These are phyloP conservation scores for Amphimedon queenslandica DNA, from an alignment of 37 sponge, comb jelly and placozoan species.

Conservation along the genomic window DNA sequence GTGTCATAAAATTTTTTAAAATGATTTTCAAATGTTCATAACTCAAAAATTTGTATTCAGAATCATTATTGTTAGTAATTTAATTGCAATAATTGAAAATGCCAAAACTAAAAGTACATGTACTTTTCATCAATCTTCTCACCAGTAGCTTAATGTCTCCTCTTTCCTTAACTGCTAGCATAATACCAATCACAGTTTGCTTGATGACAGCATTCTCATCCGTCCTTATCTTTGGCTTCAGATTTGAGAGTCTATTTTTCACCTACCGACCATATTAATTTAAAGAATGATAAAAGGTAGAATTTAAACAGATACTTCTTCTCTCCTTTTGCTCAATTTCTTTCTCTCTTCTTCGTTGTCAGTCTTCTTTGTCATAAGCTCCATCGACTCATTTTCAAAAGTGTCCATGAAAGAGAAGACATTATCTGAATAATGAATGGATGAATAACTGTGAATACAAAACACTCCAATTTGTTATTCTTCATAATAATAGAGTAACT, in stretches of 20 bases:
- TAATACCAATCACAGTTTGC: slow-evolving; percentile 60
- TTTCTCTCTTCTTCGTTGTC: slow-evolving; percentile 20
- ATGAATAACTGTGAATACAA: no score
- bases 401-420: slow-evolving; percentile 44
- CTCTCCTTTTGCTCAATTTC: slow-evolving; percentile 8
- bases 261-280: no score
- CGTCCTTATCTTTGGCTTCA: slow-evolving; percentile 16
- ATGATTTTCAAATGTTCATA: no score
- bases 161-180: slow-evolving; percentile 56
- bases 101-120: no score
- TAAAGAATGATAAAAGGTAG: no score
- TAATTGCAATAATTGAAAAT: no score
- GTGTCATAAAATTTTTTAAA: no score
- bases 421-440: not conserved
- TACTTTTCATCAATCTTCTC: no score
- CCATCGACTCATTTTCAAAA: slow-evolving; percentile 32
- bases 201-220: slow-evolving; percentile 30
- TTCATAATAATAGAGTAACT: not conserved
- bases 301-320: slow-evolving; percentile 13
- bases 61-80: no score
- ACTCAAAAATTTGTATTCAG: no score
- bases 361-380: slow-evolving; percentile 10
- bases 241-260: slow-evolving; percentile 7
- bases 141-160: slow-evolving; percentile 52
- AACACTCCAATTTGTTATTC: not conserved